A percentile compares a stretch with the other conserved stretches of the same genome.
Conservation (phyloP, 1,140 invertebrate genomes). For the Drosophila subobscura region DNA sequence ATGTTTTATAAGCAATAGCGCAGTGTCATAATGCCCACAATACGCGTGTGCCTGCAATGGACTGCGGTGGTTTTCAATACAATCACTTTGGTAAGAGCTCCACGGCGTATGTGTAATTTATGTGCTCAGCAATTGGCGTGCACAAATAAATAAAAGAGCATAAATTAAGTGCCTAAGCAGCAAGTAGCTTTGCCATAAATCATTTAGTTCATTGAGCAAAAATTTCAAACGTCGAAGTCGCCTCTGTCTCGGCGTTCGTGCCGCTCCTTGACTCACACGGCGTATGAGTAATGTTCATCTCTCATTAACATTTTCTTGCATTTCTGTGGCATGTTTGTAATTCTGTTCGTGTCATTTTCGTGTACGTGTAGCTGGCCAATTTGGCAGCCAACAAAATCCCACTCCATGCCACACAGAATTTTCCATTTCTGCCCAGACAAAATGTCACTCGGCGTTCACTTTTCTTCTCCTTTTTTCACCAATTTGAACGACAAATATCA, state of each 20-base stretch:
- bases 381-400: conserved; percentile 68
- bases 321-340: conserved; percentile 30
- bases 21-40: conserved; percentile 49
- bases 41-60: conserved; percentile 73
- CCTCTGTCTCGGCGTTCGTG: too few species aligned
- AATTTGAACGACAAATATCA: too few species aligned
- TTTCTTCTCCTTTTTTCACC: conserved; percentile 1
- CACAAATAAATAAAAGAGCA: too few species aligned
- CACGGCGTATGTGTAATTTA: conserved; percentile 23
- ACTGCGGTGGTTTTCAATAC: conserved; percentile 63
- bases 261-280: conserved; percentile 35
- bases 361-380: conserved; percentile 49
- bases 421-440: conserved; percentile 67
- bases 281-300: conserved; percentile 57
- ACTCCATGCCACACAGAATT: conserved; percentile 8
- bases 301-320: conserved; percentile 42
- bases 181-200: conserved; percentile 3
- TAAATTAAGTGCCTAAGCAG: conserved; percentile 7
- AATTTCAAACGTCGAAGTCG: too few species aligned
- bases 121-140: conserved; percentile 9
- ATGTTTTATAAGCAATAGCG: background rate
- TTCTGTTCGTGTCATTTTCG: background rate
- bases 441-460: conserved; percentile 55
- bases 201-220: background rate
- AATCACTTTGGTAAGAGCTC: conserved; percentile 63